These are phyloP conservation scores for Dendrolimus punctatus DNA, from an alignment of 1,140 invertebrate genomes.

Conservation along the genomic window DNA sequence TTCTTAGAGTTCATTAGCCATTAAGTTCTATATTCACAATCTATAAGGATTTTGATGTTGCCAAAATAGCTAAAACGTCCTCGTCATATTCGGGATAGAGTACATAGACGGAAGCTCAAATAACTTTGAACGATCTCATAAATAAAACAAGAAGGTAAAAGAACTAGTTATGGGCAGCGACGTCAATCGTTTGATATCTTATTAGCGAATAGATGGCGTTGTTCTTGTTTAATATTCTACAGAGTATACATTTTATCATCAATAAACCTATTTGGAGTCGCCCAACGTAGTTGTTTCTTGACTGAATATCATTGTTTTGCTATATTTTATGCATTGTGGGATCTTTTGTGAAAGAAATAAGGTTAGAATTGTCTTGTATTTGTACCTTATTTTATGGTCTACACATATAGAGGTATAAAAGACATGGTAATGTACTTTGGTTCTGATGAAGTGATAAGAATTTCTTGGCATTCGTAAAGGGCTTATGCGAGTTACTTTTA, in stretches of 20 bases:
- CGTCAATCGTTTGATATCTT: no score
- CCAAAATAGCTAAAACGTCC: no score
- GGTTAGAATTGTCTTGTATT: no score
- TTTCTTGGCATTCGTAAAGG: constrained; percentile 20
- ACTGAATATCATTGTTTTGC: constrained; percentile 21
- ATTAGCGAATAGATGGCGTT: no score
- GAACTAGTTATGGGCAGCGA: background rate
- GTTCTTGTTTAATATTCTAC: constrained; percentile 31
- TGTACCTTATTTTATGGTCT: no score
- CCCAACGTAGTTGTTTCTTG: constrained; percentile 23
- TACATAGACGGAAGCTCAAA: no score
- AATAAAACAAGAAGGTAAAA: constrained; percentile 1
- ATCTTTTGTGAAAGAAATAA: constrained; percentile 1
- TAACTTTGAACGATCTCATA: no score
- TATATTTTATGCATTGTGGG: constrained; percentile 2
- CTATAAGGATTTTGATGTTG: no score
- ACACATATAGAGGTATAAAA: constrained; percentile 7
- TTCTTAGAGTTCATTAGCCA: no score
- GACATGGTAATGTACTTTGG: constrained; percentile 22
- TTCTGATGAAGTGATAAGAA: constrained; percentile 18
- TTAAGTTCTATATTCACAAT: no score
- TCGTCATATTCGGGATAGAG: no score
- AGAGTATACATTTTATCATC: constrained; percentile 26
- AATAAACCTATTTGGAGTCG: constrained; percentile 44
- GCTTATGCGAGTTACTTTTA: background rate